Evolutionary conservation across 2,888 invertebrate species (phyloP).

Genomic region (Erynnis tages): DNA sequence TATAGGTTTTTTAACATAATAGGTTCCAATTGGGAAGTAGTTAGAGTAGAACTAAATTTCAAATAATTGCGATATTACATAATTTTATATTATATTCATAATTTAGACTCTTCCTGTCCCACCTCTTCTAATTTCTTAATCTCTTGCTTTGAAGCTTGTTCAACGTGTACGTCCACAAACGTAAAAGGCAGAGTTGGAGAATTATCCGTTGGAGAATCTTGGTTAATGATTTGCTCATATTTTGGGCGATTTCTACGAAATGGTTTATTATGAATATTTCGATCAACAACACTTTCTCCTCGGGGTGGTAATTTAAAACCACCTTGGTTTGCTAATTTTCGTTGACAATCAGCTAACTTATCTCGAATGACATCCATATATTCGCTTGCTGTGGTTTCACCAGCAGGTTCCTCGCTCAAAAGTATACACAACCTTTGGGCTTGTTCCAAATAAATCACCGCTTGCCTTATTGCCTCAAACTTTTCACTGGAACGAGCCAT

Average conservation of each 20-base stretch:
- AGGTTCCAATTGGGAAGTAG: no score
- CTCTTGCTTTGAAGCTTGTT: conserved; percentile 42
- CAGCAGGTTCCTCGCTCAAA: conserved; percentile 80
- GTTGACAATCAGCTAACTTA: conserved; percentile 71
- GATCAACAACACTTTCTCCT: conserved; percentile 53
- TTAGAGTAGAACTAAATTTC: no score
- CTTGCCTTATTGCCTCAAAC: conserved; percentile 82
- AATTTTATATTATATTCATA: conserved; percentile 44
- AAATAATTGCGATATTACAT: no score
- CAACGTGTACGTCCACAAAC: conserved; percentile 65
- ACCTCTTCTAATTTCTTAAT: conserved; percentile 46
- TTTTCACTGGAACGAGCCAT: conserved; percentile 85
- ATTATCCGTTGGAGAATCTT: conserved; percentile 59
- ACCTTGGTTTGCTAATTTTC: conserved; percentile 62
- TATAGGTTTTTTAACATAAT: no score
- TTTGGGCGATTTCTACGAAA: conserved; percentile 54
- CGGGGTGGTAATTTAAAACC: conserved; percentile 65
- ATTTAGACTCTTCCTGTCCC: conserved; percentile 63
- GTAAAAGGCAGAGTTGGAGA: conserved; percentile 54
- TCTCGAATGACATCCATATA: conserved; percentile 79
- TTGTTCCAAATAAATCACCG: conserved; percentile 86
- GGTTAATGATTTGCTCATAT: conserved; percentile 56
- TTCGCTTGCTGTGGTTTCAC: conserved; percentile 76
- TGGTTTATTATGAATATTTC: conserved; percentile 41
- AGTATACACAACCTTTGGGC: conserved; percentile 84